phyloP scores from a whole-genome alignment of 2,797 vertebrate genomes.

The Microcaecilia unicolor region DNA sequence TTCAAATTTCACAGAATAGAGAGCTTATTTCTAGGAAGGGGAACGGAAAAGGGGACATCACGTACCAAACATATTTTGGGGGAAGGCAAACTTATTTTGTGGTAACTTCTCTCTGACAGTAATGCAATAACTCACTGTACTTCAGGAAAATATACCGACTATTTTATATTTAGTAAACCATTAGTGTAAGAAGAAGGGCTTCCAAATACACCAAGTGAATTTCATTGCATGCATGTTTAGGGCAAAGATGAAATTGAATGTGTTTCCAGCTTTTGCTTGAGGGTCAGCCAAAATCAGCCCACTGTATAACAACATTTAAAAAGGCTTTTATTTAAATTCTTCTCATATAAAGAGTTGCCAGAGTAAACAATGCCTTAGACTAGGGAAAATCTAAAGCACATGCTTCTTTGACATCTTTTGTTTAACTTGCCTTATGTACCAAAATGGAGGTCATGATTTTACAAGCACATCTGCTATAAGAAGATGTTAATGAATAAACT shows the following conservation, averaged over 20 bases:
- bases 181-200: no score
- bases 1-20: no score
- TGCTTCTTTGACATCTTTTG: slow-evolving; percentile 54
- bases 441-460: slow-evolving; percentile 53
- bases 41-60: no score
- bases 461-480: slow-evolving; percentile 35
- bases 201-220: slow-evolving; percentile 32
- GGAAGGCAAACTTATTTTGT: no score
- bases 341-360: slow-evolving; percentile 46
- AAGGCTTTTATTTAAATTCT: slow-evolving; percentile 39
- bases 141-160: no score
- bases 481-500: slow-evolving; percentile 28
- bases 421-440: slow-evolving; percentile 50
- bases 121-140: no score
- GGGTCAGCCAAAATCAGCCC: slow-evolving; percentile 45
- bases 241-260: slow-evolving; percentile 50
- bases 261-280: slow-evolving; percentile 50
- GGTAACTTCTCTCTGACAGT: no score
- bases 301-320: slow-evolving; percentile 48
- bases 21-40: no score
- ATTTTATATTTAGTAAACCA: no score
- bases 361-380: slow-evolving; percentile 54
- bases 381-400: slow-evolving; percentile 56
- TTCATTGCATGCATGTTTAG: slow-evolving; percentile 40
- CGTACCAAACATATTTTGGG: no score